A percentile compares a stretch with the other conserved stretches of the same genome.
phyloP scores from a whole-genome alignment of 2,113 vertebrate species.

The Microtus oregoni region DNA sequence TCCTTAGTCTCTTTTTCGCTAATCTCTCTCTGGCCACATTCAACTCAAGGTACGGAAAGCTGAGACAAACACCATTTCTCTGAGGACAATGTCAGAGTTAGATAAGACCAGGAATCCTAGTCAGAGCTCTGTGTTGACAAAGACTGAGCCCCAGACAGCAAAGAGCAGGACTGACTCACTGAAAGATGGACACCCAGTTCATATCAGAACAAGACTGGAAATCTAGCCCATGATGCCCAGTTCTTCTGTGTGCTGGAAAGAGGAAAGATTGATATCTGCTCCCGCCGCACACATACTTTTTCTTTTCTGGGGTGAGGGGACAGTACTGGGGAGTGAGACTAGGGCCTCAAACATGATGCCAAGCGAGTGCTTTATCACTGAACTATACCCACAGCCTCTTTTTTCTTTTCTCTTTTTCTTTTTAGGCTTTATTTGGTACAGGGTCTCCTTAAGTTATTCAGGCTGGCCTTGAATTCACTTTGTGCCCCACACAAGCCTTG shows the following conservation, averaged over 20 bases:
- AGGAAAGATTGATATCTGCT: background rate
- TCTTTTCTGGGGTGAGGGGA: background rate
- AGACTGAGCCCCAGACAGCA: background rate
- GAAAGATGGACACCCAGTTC: background rate
- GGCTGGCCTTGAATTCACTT: background rate
- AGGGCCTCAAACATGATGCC: background rate
- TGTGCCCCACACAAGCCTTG: background rate
- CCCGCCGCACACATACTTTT: too few relatives aligned
- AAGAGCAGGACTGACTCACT: background rate
- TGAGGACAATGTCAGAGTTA: background rate
- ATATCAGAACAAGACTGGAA: background rate
- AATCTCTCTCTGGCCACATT: background rate
- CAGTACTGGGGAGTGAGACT: background rate
- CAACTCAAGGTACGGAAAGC: background rate
- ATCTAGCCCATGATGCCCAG: background rate
- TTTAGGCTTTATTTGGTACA: background rate
- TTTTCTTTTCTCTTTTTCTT: background rate
- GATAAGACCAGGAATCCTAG: background rate
- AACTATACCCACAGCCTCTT: background rate
- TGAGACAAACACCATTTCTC: background rate
- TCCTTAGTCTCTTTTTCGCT: background rate
- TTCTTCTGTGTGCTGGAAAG: background rate
- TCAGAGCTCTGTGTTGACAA: background rate
- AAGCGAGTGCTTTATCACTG: background rate
- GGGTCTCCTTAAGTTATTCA: background rate